Base-by-base conservation (phyloP, 2,888 invertebrate species). In the Xylophagus ater region DNA sequence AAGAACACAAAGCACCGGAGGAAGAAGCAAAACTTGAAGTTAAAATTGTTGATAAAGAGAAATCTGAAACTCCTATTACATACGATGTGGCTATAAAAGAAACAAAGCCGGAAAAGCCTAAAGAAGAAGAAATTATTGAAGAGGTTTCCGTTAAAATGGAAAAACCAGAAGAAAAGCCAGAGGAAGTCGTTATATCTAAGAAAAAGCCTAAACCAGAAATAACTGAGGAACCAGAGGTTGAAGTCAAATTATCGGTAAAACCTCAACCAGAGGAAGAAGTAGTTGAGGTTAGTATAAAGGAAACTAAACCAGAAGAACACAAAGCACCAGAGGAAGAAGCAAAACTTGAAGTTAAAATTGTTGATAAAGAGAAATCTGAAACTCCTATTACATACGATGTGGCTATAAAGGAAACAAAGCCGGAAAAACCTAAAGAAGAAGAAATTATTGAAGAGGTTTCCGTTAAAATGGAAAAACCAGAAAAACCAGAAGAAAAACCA, bases 401-500 rank as follows among this genome's bases (percentile, higher is more conserved):
- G n/a, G n/a, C n/a, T n/a, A n/a, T n/a, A 19, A 56, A 37, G 30
- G 31, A 24, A 10, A 15, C 55, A 23, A 54, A 49, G 34, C 34
- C 36, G 18, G 40, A 23, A 23, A 9, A 23, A 23, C 7, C 9
- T 23, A 23, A 23, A 23, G 23, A 23, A 10, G 56, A 60, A 47
- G 51, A 54, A 19, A 20, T n/a, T n/a, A 34, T 55, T 3, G 56
- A 59, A 25, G 57, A 60, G 44, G 53, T 54, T 3, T 56, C 59
- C 3, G 52, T 57, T 21, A 49, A 59, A 1, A 60, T 59, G 43
- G 60, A 60, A 35, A 62, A 62, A 44, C 47, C 49, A 15, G 60
- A 57, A 36, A 60, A 57, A 40, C 52, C 53, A 2, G 55, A 54
- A 7, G 53, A 53, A 20, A n/a, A 55, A 32, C 45, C 47, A 17